Percentiles rank a stretch among this genome's conserved stretches.
Evolutionary conservation across 2,888 invertebrate genomes (phyloP).

Genomic region (Lepidochrysops patricia): DNA sequence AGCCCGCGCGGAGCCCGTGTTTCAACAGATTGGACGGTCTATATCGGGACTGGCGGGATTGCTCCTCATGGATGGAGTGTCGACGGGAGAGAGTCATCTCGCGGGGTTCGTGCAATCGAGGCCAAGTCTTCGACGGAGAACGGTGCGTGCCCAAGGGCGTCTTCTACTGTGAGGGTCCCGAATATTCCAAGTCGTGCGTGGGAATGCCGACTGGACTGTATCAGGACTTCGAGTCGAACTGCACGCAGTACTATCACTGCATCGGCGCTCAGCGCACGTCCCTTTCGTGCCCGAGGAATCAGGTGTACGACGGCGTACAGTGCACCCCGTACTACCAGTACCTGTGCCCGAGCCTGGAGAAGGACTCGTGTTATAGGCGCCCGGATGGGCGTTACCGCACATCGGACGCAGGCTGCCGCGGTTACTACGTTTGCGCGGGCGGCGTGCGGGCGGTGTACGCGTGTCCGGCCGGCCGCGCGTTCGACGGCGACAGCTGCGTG

Average conservation of each 20-base stretch:
- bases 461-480: slow-evolving; percentile 65
- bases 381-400: slow-evolving; percentile 72
- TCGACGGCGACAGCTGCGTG: slow-evolving; percentile 75
- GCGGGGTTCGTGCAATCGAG: slow-evolving; percentile 60
- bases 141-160: slow-evolving; percentile 50
- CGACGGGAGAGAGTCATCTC: slow-evolving; percentile 54
- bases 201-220: slow-evolving; percentile 71
- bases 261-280: slow-evolving; percentile 50
- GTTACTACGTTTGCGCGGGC: slow-evolving; percentile 73
- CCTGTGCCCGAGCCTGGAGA: slow-evolving; percentile 63
- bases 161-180: slow-evolving; percentile 66
- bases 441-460: slow-evolving; percentile 75
- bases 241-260: slow-evolving; percentile 70
- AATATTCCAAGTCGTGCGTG: slow-evolving; percentile 51
- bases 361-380: slow-evolving; percentile 66
- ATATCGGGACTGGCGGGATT: slow-evolving; percentile 63
- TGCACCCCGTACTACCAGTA: slow-evolving; percentile 49
- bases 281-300: slow-evolving; percentile 53
- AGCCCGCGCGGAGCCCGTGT: slow-evolving; percentile 58
- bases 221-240: slow-evolving; percentile 66
- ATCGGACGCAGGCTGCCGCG: slow-evolving; percentile 68
- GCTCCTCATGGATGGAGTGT: slow-evolving; percentile 68
- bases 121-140: slow-evolving; percentile 66
- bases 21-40: slow-evolving; percentile 58
- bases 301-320: slow-evolving; percentile 59